Base-by-base conservation (phyloP, 1,140 invertebrate species). In the Scaptomyza hsui region DNA sequence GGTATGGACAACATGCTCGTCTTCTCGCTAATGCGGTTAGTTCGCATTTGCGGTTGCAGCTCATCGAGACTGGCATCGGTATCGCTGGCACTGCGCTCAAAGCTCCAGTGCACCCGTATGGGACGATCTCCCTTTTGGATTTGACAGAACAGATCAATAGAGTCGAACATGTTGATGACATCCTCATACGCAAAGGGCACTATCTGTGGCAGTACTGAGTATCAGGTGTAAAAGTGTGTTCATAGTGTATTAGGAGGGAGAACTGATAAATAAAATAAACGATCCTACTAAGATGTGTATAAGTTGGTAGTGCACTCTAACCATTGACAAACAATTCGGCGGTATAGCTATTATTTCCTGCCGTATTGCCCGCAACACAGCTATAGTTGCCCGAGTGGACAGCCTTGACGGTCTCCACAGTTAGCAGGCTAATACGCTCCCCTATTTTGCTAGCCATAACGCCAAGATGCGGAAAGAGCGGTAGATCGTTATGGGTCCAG, bases 111-210 rank as follows among this genome's bases (percentile, higher is more conserved):
- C 56, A 97, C 95, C 53, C 94, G 94, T 49, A 97, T 92, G 4
- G 97, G 97, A 64, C 94, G 93, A 91, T 98, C 96, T 24, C 97
- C 97, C 90, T 97, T 97, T 72, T 94, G 77, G 39, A 91, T 90
- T 81, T 94, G 24, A 97, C 95, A 45, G 94, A 94, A 92, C 97
- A 98, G 64, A 42, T 78, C 79, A 5, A 88, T 67, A 10, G 94
- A 94, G 51, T 96, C 93, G 41, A 93, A 94, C 85, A 92, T 93
- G 67, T 96, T 95, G 26, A 95, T 93, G 35, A 93, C 92, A 60
- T 95, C 94, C 19, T 94, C 93, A 89, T 95, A 95, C 75, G 94
- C 93, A 79, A 95, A 95, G n/a, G 95, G 94, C 68, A 93, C 90
- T 75, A 95, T 94, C 92, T 95, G 94, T 56, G 95, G 95, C 59